Evolutionary conservation across 2,797 vertebrate species (phyloP).

Genomic region (Alcedo atthis): DNA sequence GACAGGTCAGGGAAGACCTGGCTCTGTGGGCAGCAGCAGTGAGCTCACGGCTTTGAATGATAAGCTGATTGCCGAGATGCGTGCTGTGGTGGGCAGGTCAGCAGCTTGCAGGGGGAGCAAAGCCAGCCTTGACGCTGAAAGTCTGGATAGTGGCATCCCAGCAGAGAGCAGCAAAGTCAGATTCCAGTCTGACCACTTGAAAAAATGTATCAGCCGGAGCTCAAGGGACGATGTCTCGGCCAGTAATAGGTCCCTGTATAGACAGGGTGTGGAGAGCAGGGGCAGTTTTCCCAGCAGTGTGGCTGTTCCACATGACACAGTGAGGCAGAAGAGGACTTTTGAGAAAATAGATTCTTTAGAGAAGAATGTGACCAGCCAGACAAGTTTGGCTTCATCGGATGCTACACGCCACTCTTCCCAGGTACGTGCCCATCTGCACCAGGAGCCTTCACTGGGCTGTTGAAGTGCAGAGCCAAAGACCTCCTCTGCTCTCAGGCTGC

Average conservation of each 20-base stretch:
- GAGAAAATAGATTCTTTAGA: slow-evolving; percentile 92
- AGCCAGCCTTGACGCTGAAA: slow-evolving; percentile 80
- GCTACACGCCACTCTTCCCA: slow-evolving; percentile 80
- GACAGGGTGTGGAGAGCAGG: slow-evolving; percentile 60
- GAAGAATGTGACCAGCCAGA: slow-evolving; percentile 84
- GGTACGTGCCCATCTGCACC: slow-evolving; percentile 68
- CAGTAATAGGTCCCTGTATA: slow-evolving; percentile 79
- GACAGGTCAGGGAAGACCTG: slow-evolving; percentile 79
- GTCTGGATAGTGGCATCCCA: slow-evolving; percentile 72
- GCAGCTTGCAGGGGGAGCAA: slow-evolving; percentile 86
- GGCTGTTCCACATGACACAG: slow-evolving; percentile 72
- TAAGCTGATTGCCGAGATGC: slow-evolving; percentile 91
- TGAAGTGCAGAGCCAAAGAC: neutral
- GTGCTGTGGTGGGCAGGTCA: slow-evolving; percentile 88
- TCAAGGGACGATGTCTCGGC: slow-evolving; percentile 82
- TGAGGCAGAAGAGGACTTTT: slow-evolving; percentile 90
- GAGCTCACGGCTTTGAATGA: slow-evolving; percentile 89
- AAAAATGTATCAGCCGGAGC: slow-evolving; percentile 77
- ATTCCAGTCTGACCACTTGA: slow-evolving; percentile 83
- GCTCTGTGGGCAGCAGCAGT: slow-evolving; percentile 88
- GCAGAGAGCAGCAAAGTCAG: slow-evolving; percentile 74
- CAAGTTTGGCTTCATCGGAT: slow-evolving; percentile 82
- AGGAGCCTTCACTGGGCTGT: neutral
- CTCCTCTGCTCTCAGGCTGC: neutral
- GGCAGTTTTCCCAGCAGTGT: slow-evolving; percentile 54